phyloP scores from a whole-genome alignment of 1,140 invertebrate genomes.

The Mycetomoellerius zeteki region DNA sequence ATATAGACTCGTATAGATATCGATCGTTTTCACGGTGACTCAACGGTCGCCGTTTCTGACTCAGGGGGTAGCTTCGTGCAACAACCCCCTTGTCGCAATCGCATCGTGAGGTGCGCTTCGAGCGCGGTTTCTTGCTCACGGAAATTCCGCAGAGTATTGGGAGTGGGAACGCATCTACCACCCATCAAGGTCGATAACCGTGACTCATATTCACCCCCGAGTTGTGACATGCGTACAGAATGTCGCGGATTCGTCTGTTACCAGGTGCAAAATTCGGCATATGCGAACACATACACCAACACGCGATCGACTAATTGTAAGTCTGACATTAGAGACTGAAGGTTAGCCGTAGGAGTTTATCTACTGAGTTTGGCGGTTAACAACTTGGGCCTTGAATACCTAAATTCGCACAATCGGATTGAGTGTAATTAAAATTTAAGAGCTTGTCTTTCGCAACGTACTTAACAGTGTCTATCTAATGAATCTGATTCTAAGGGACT shows the following conservation, averaged over 20 bases:
- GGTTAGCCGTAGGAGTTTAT: neutral
- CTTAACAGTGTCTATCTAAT: neutral
- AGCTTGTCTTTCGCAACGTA: neutral
- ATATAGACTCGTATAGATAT: constrained; percentile 50
- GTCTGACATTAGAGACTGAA: constrained; percentile 6
- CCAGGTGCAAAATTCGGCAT: constrained; percentile 17
- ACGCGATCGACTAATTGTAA: constrained; percentile 1
- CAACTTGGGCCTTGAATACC: neutral
- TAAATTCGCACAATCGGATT: neutral
- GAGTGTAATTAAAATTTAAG: neutral
- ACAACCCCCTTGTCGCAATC: constrained; percentile 9
- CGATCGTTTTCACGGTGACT: constrained; percentile 51
- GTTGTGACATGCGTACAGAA: constrained; percentile 42
- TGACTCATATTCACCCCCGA: constrained; percentile 50
- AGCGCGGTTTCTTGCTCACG: neutral
- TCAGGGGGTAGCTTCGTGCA: constrained; percentile 24
- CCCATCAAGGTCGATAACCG: constrained; percentile 57
- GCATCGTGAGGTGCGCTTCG: constrained; percentile 30
- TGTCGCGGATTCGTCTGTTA: constrained; percentile 8
- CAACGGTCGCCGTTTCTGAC: constrained; percentile 39
- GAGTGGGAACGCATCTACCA: neutral
- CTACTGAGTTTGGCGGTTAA: neutral
- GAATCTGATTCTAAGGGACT: neutral
- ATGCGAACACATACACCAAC: neutral
- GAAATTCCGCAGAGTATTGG: constrained; percentile 5